These are phyloP conservation scores for Dendrolimus houi DNA, from an alignment of 2,888 invertebrate genomes.

Conservation along the genomic window DNA sequence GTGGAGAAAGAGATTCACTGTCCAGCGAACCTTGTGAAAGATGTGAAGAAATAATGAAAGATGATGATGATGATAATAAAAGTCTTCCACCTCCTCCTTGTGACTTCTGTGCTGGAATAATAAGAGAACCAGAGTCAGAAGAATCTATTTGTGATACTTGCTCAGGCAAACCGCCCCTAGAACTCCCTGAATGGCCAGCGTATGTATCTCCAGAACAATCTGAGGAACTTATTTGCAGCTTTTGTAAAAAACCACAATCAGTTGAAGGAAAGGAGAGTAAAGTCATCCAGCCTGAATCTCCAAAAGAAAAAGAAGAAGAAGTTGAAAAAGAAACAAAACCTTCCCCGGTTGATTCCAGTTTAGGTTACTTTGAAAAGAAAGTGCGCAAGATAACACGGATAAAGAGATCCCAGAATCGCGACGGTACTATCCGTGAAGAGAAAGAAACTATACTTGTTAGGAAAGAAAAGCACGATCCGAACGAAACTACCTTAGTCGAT, in stretches of 20 bases:
- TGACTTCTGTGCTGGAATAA: constrained; percentile 2
- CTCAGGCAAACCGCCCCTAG: not conserved
- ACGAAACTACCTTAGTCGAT: constrained; percentile 12
- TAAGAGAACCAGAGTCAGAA: not conserved
- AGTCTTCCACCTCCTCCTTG: constrained; percentile 4
- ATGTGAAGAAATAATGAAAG: constrained; percentile 1
- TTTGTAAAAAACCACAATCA: constrained; percentile 6
- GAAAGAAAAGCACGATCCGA: constrained; percentile 22
- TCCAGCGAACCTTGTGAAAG: constrained; percentile 3
- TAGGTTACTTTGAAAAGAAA: constrained; percentile 30
- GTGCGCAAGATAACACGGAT: constrained; percentile 28
- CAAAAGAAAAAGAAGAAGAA: not conserved
- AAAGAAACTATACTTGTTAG: constrained; percentile 23
- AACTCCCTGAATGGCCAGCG: not conserved
- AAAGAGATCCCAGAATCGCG: constrained; percentile 22
- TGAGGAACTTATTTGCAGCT: constrained; percentile 1
- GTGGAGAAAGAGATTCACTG: constrained; percentile 3
- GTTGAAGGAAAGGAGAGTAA: not conserved
- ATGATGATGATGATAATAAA: not conserved
- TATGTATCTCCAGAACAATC: constrained; percentile 1
- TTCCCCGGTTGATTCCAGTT: constrained; percentile 9
- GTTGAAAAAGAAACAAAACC: not conserved
- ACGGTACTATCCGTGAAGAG: constrained; percentile 32
- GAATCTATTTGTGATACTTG: constrained; percentile 5
- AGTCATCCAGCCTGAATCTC: not conserved